Base-by-base conservation (phyloP, 2,113 vertebrate species). In the Petroica traversi region DNA sequence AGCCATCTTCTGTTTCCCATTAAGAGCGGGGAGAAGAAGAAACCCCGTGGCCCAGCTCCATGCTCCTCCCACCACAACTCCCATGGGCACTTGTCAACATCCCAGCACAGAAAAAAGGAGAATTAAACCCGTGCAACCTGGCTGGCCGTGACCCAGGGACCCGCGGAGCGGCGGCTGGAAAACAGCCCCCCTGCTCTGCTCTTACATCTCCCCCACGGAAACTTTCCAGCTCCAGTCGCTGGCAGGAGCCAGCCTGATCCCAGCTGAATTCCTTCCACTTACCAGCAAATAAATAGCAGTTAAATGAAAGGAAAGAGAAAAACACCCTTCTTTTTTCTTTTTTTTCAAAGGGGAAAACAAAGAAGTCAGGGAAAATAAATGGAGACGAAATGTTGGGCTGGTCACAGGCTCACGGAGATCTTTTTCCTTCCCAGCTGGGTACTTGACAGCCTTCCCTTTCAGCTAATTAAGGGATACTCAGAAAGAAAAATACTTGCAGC, bases 181-280 rank as follows among this genome's bases (percentile, higher is more conserved):
- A 92, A 93, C 81, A 87, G 45, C 78, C 34, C 68, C 90, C 90
- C 67, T 79, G 90, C 67, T 92, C 86, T 51, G 75, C 79, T 90
- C 61, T 88, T 85, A 69, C 88, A 95, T 94, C 88, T 92, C 29
- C 85, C 67, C 67, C 82, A 80, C 10, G 28, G 88, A 95, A 93
- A 96, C 92, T 92, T 96, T 96, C 45, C 86, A 91, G 86, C 76
- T 93, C 46, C 58, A 77, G 91, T 36, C 48, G 6, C 92, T 97
- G 95, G 93, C 96, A 97, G 76, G 73, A 95, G 73, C 59, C 9
- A 4, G 83, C 51, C 84, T 97, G 93, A 94, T 95, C 94, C 88
- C 90, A 93, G 88, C 88, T 95, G 93, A 93, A 95, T 97, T 93
- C 94, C 91, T 94, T 92, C 95, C 95, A 95, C 85, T 94, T 93